Evolutionary conservation across 2,888 invertebrate species (phyloP), one percentile per base, ranked within the genome.

Genomic region (Bruchidius siliquastri): DNA sequence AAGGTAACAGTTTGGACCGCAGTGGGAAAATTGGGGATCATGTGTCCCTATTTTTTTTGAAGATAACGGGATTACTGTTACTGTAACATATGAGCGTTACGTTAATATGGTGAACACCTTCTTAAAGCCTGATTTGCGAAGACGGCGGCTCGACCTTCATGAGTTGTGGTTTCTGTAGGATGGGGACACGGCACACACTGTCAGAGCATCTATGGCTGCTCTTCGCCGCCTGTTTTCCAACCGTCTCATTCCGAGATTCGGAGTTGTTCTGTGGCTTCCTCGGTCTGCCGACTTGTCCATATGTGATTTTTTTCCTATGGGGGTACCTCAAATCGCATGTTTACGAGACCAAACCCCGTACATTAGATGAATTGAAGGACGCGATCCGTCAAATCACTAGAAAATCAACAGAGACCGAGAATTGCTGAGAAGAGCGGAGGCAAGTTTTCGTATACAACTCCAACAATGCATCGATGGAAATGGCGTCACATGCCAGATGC

Each of bases 401-500:
- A 0, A 8, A 72, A 74, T 72, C 70, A 72, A 72, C 74, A 74
- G 72, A 72, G 72, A 69, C 67, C n/a, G n/a, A n/a, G n/a, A n/a
- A 21, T 74, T 67, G 22, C 69, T n/a, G 69, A 67, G 69, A 69
- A 74, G 72, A 72, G 74, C 72, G 26, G 68, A 68, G 22, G 68
- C 66, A 0, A 74, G 72, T 70, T 74, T 74, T 72, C 70, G 72
- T 72, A 70, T 70, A 72, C 74, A 70, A 26, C 74, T 74, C 30
- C 74, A 74, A 74, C 70, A 73, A 26, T 73, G 72, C 71, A 30
- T 72, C 49, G 73, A 72, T 70, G 73, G 49, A 74, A 71, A 72
- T 26, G 72, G 22, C 72, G 68, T 32, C 68, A 72, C 20, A 72
- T 72, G 72, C 32, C 68, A 72, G 72, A 72, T 32, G 72, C 68